A percentile compares a stretch with the other conserved stretches of the same genome.
Evolutionary conservation across 2,797 vertebrate genomes (phyloP).

Genomic region (Myiotriccus ornatus): DNA sequence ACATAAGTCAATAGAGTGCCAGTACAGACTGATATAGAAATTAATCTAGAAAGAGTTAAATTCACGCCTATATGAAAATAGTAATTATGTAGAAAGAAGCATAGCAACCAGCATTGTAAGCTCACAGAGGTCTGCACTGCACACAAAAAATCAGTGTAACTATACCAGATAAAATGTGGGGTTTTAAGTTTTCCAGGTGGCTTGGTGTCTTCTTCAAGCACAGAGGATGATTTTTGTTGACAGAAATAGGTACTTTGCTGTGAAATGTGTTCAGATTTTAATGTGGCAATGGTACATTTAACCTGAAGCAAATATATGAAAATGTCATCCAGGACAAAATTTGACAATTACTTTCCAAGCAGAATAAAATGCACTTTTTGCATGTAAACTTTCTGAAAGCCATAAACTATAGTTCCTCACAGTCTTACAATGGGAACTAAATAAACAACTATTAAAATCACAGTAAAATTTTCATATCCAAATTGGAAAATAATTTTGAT

Average conservation of each 20-base stretch:
- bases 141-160: background rate
- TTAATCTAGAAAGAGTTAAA: background rate
- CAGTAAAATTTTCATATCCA: background rate
- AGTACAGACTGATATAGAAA: background rate
- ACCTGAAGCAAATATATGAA: conserved; percentile 41
- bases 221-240: conserved; percentile 25
- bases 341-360: conserved; percentile 23
- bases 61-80: background rate
- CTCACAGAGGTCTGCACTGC: background rate
- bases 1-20: background rate
- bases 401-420: background rate
- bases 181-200: background rate
- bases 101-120: background rate
- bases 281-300: conserved; percentile 9
- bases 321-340: conserved; percentile 46
- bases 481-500: background rate
- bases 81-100: background rate
- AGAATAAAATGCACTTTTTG: conserved; percentile 32
- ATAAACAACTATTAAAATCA: background rate
- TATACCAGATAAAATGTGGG: background rate
- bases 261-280: conserved; percentile 35
- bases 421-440: background rate
- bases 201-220: conserved; percentile 6
- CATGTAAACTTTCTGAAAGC: background rate
- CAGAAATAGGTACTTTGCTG: conserved; percentile 30